These are phyloP conservation scores for Mesaphorura yosii DNA, from an alignment of 1,140 invertebrate genomes.

Conservation along the genomic window DNA sequence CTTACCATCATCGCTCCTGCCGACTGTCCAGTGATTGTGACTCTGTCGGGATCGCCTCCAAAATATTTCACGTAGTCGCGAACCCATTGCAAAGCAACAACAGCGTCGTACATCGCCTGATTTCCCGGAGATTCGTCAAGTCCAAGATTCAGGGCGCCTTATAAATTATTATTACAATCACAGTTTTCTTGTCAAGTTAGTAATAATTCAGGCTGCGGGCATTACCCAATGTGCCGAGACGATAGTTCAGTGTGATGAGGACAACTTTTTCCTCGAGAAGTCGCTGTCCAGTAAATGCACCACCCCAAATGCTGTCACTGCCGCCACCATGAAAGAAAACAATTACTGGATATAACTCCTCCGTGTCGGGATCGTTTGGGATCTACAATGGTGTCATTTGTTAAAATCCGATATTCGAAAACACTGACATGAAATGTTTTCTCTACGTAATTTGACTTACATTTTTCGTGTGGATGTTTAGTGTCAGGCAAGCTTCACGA, in stretches of 20 bases:
- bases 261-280: not conserved
- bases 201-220: too few relatives aligned
- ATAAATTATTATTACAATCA: too few relatives aligned
- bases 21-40: not conserved
- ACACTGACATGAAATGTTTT: too few relatives aligned
- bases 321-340: constrained; percentile 8
- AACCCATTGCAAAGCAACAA: constrained; percentile 1
- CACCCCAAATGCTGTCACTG: not conserved
- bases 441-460: too few relatives aligned
- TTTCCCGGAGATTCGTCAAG: not conserved
- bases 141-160: not conserved
- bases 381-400: too few relatives aligned
- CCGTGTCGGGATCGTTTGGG: not conserved
- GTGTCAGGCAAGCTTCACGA: not conserved
- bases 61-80: constrained; percentile 1
- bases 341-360: constrained; percentile 3
- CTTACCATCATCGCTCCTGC: constrained; percentile 8
- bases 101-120: not conserved
- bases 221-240: not conserved
- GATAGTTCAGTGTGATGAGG: constrained; percentile 4
- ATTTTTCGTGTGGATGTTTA: constrained; percentile 4
- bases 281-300: not conserved
- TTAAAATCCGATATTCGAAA: too few relatives aligned
- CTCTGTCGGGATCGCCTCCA: constrained; percentile 4
- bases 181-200: too few relatives aligned